Evolutionary conservation across 2,888 invertebrate genomes (phyloP).

Genomic region (Cantharis flavilabris): DNA sequence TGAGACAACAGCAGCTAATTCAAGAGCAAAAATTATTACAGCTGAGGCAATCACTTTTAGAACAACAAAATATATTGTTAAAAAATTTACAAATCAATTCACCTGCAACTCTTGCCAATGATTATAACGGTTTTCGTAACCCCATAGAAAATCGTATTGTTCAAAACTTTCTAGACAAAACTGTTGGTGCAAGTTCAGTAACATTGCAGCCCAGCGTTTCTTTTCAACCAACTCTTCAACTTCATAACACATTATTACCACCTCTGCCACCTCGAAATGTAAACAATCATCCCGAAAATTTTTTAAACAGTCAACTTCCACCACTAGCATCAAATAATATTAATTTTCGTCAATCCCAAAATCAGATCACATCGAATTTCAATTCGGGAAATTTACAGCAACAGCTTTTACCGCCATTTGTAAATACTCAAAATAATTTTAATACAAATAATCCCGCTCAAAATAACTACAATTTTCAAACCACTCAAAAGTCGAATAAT

Average conservation of each 20-base stretch:
- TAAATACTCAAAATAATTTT: neutral
- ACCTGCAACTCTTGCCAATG: conserved; percentile 35
- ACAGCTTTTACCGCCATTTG: conserved; percentile 43
- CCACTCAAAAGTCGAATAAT: neutral
- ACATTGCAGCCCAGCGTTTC: conserved; percentile 60
- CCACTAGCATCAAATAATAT: neutral
- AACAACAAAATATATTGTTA: conserved; percentile 47
- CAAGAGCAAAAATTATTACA: conserved; percentile 60
- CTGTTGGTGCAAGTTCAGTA: conserved; percentile 38
- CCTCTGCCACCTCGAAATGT: conserved; percentile 34
- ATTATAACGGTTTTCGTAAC: neutral
- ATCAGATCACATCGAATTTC: conserved; percentile 12
- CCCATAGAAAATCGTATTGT: neutral
- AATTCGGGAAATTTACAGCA: conserved; percentile 34
- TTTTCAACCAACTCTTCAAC: conserved; percentile 46
- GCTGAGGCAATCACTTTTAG: conserved; percentile 41
- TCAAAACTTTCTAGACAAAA: neutral
- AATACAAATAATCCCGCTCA: neutral
- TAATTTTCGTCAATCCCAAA: conserved; percentile 1
- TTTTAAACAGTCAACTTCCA: neutral
- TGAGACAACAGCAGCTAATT: conserved; percentile 67
- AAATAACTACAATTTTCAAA: neutral
- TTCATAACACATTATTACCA: conserved; percentile 19
- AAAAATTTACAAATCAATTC: conserved; percentile 51
- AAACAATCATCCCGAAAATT: conserved; percentile 29